These are phyloP conservation scores for Chloroceryle inda DNA, from an alignment of 2,797 vertebrate genomes.

Conservation along the genomic window DNA sequence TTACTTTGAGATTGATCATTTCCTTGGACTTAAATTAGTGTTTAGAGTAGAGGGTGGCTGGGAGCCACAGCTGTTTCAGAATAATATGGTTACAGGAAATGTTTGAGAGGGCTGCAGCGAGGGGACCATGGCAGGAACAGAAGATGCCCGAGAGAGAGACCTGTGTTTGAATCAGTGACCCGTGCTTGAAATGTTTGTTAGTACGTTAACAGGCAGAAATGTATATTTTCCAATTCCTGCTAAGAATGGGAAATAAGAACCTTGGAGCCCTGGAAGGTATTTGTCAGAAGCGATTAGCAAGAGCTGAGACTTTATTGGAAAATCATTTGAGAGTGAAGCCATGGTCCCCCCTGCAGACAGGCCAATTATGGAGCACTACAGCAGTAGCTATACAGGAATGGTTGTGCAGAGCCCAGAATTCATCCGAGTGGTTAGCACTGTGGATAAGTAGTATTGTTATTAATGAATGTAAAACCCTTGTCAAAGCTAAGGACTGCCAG, in stretches of 20 bases:
- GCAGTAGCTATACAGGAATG: background rate
- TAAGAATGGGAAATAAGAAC: background rate
- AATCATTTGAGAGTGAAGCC: conserved; percentile 12
- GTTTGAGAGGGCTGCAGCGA: background rate
- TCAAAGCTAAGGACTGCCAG: conserved; percentile 4
- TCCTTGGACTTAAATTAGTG: background rate
- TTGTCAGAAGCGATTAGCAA: conserved; percentile 32
- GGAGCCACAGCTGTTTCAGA: background rate
- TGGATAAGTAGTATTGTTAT: background rate
- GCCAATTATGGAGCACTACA: background rate
- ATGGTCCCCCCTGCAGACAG: conserved; percentile 10
- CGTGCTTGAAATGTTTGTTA: background rate
- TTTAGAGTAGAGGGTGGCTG: background rate
- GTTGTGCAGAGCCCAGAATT: background rate
- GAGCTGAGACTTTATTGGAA: background rate
- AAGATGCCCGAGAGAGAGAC: background rate
- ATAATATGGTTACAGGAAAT: background rate
- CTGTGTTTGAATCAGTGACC: background rate
- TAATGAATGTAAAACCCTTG: background rate
- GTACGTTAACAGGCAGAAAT: conserved; percentile 6
- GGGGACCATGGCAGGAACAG: background rate
- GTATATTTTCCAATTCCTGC: background rate
- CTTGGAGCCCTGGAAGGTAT: background rate
- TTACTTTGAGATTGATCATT: background rate
- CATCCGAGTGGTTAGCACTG: background rate